Evolutionary conservation across 2,797 vertebrate species (phyloP).

Genomic region (Hylomyscus alleni): DNA sequence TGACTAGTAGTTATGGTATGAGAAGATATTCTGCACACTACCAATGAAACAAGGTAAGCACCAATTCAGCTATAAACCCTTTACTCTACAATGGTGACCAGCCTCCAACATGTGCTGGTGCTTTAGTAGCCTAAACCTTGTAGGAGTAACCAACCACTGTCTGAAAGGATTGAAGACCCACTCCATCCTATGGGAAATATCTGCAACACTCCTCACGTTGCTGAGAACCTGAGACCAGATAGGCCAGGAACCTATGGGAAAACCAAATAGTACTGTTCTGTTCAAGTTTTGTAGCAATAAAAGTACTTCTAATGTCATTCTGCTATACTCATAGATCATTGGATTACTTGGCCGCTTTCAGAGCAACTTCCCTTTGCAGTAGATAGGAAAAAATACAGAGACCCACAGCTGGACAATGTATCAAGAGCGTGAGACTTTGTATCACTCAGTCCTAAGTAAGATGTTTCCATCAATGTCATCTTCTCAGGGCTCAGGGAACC

Average conservation of each 20-base stretch:
- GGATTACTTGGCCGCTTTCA: background rate
- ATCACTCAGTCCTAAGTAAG: background rate
- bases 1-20: background rate
- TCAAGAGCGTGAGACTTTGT: background rate
- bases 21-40: background rate
- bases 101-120: background rate
- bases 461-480: background rate
- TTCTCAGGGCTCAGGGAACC: background rate
- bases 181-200: background rate
- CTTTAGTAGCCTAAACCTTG: background rate
- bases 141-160: background rate
- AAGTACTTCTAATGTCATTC: background rate
- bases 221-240: background rate
- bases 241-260: background rate
- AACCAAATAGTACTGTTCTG: background rate
- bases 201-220: background rate
- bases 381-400: background rate
- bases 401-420: background rate
- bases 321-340: background rate
- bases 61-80: background rate
- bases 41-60: background rate
- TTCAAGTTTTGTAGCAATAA: background rate
- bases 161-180: background rate
- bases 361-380: background rate
- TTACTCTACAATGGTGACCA: background rate